phyloP scores from a whole-genome alignment of 64 coral and sea anemone genomes.

The Montipora sp. region DNA sequence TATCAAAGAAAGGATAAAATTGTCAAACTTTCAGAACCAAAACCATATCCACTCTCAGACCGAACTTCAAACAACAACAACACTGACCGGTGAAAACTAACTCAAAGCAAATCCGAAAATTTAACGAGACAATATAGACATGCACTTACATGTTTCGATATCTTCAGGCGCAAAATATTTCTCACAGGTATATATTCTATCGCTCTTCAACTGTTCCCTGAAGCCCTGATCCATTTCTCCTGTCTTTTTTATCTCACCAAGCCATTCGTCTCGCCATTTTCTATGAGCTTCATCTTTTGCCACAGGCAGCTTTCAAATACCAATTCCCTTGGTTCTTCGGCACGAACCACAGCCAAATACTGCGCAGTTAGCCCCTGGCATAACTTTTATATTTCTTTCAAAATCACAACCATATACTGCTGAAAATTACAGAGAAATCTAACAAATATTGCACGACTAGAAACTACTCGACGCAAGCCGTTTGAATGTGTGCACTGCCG shows the following conservation, averaged over 20 bases:
- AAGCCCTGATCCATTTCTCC: too few relatives aligned
- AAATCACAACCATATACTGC: neutral
- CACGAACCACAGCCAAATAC: neutral
- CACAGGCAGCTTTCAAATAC: neutral
- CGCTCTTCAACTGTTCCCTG: too few relatives aligned
- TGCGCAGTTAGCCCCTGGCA: neutral
- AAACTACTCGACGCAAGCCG: neutral
- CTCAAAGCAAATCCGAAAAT: conserved; percentile 26
- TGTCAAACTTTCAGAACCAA: conserved; percentile 1
- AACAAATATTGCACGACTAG: neutral
- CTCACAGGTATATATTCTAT: too few relatives aligned
- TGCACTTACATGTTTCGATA: neutral
- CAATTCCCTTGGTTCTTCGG: neutral
- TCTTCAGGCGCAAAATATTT: too few relatives aligned
- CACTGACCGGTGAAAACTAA: conserved; percentile 12
- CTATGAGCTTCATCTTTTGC: too few relatives aligned
- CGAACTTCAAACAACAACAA: conserved; percentile 29
- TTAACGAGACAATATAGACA: conserved; percentile 16
- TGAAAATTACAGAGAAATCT: neutral
- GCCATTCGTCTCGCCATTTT: too few relatives aligned
- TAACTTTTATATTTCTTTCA: too few relatives aligned
- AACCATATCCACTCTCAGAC: conserved; percentile 10
- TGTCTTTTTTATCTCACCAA: too few relatives aligned
- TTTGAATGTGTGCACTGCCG: too few relatives aligned
- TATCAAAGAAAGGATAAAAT: conserved; percentile 18